Conservation (phyloP, 2,797 vertebrate species). For the Anguilla marmorata region DNA sequence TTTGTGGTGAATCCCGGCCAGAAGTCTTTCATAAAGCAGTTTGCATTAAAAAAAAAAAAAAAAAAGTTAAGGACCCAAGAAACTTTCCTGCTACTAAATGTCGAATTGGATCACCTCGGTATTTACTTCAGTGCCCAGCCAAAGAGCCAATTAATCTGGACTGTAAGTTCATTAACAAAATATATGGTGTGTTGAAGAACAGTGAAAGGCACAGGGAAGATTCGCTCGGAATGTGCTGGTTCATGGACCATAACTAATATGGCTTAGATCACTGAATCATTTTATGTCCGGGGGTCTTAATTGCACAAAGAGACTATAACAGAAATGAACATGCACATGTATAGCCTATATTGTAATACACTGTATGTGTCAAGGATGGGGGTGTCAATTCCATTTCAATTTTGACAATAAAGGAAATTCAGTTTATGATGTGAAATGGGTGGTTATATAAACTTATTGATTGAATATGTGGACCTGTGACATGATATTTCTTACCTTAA, state of each 20-base stretch:
- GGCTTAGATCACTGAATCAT: slow-evolving; percentile 4
- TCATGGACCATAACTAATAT: slow-evolving; percentile 20
- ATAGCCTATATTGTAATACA: not conserved
- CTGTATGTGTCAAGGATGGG: not conserved
- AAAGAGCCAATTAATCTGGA: not conserved
- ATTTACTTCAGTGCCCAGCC: not conserved
- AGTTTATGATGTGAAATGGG: too few species aligned
- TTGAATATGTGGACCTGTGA: too few species aligned
- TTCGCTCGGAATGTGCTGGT: not conserved
- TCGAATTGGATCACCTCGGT: not conserved
- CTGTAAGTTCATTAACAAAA: not conserved
- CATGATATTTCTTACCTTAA: too few species aligned
- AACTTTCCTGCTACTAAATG: not conserved
- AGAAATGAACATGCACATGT: not conserved
- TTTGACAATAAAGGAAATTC: too few species aligned
- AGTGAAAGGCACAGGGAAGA: not conserved
- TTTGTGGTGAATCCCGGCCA: not conserved
- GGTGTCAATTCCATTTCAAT: too few species aligned
- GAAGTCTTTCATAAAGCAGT: not conserved
- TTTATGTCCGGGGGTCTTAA: slow-evolving; percentile 17
- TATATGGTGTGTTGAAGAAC: not conserved
- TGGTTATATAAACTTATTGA: too few species aligned
- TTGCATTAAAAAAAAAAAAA: not conserved
- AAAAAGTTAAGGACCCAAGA: not conserved
- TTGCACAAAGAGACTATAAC: not conserved